Evolutionary conservation across 2,797 vertebrate species (phyloP).

Genomic region (Sebastes jordani): DNA sequence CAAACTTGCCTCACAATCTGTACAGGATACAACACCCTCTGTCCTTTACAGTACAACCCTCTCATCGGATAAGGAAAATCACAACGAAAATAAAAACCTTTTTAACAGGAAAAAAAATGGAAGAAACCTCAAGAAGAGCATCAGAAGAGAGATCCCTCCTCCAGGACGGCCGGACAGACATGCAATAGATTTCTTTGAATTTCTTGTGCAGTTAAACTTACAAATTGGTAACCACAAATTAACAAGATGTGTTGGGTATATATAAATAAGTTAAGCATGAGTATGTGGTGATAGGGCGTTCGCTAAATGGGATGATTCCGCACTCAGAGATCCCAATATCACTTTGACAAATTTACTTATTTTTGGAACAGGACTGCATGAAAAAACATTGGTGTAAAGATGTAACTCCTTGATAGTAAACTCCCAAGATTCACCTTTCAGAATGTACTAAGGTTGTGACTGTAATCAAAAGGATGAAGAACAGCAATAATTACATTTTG

Average conservation of each 20-base stretch:
- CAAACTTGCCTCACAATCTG: too few species aligned
- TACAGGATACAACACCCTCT: too few species aligned
- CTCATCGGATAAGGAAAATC: too few species aligned
- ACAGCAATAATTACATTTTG: neutral
- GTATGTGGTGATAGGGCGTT: neutral
- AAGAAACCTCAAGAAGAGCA: too few species aligned
- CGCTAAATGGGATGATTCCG: neutral
- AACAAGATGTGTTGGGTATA: slow-evolving; percentile 1
- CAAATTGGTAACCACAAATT: neutral
- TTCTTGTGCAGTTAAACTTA: neutral
- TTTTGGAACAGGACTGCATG: neutral
- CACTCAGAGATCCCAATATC: neutral
- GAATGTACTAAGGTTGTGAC: neutral
- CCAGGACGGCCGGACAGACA: too few species aligned
- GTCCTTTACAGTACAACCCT: too few species aligned
- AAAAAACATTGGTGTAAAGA: neutral
- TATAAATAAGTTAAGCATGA: slow-evolving; percentile 1
- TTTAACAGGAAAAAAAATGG: too few species aligned
- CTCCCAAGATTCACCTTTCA: neutral
- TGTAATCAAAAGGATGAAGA: neutral
- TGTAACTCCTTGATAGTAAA: neutral
- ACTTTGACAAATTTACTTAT: neutral
- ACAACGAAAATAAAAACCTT: too few species aligned
- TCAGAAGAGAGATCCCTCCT: too few species aligned
- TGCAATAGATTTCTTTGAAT: neutral